Conservation (phyloP, 2,888 invertebrate species). For the Drosophila gaucha region DNA sequence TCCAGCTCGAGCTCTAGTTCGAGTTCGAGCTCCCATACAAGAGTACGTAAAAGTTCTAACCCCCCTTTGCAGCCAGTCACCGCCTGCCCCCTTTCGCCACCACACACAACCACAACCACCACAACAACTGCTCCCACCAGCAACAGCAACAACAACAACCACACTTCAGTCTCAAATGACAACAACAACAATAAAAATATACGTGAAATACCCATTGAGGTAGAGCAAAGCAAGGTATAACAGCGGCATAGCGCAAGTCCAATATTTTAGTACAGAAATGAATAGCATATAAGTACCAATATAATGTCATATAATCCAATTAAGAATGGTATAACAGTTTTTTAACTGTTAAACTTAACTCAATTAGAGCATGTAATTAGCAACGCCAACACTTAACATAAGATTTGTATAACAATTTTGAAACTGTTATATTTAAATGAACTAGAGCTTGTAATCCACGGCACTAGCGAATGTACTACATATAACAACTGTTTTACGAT, state of each 20-base stretch:
- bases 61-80: constrained; percentile 74
- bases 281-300: background rate
- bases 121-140: constrained; percentile 25
- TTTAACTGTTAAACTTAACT: constrained; percentile 7
- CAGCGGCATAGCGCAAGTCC: constrained; percentile 3
- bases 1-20: constrained; percentile 57
- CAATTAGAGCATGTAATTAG: background rate
- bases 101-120: constrained; percentile 17
- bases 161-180: constrained; percentile 41
- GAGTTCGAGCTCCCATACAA: constrained; percentile 69
- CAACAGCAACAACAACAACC: constrained; percentile 41
- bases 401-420: constrained; percentile 2
- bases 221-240: constrained; percentile 83
- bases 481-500: background rate
- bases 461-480: background rate
- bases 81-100: constrained; percentile 28
- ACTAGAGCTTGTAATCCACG: constrained; percentile 26
- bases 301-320: too few relatives aligned
- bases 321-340: constrained; percentile 1
- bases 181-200: constrained; percentile 71
- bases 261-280: background rate
- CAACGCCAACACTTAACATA: background rate
- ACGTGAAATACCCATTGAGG: constrained; percentile 85
- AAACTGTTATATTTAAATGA: background rate
- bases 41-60: constrained; percentile 82